Conservation (phyloP, 2,797 vertebrate species). For the Delichon dasypus region DNA sequence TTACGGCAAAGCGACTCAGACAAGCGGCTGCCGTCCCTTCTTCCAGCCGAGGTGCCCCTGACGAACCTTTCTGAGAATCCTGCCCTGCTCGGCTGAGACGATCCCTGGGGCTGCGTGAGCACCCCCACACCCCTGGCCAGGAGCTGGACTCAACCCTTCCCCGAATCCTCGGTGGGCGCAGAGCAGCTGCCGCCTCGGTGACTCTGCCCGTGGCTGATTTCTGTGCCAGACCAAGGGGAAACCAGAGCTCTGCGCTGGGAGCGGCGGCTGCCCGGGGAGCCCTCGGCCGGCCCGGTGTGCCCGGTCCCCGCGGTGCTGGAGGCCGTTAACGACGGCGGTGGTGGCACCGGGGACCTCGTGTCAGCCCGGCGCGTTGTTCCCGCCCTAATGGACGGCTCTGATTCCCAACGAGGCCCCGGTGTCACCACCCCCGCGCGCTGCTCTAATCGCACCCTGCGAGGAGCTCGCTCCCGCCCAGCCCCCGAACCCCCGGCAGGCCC, state of each 20-base stretch:
- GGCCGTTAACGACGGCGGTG: fast-evolving
- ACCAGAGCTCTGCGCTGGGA: background rate
- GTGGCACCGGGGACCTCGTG: background rate
- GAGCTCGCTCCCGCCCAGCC: background rate
- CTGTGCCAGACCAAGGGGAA: constrained; percentile 4
- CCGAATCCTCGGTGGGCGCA: background rate
- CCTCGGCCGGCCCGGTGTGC: background rate
- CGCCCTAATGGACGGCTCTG: background rate
- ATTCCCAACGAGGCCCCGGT: background rate
- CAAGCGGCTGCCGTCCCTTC: background rate
- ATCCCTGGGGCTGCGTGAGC: background rate
- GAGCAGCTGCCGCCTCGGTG: background rate
- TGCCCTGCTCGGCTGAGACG: fast-evolving
- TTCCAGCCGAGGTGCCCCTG: background rate
- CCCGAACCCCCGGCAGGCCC: background rate
- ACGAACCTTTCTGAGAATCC: background rate
- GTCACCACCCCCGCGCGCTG: background rate
- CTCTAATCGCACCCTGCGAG: background rate
- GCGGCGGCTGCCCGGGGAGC: background rate
- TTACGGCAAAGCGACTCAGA: background rate
- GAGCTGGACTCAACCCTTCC: background rate
- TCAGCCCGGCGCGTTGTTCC: background rate
- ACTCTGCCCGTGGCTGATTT: background rate
- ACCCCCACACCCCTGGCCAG: background rate
- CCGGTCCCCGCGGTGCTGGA: fast-evolving